Percentiles rank a stretch among this genome's conserved stretches.
Evolutionary conservation across 2,113 vertebrate genomes (phyloP).

Genomic region (Amia ocellicauda): DNA sequence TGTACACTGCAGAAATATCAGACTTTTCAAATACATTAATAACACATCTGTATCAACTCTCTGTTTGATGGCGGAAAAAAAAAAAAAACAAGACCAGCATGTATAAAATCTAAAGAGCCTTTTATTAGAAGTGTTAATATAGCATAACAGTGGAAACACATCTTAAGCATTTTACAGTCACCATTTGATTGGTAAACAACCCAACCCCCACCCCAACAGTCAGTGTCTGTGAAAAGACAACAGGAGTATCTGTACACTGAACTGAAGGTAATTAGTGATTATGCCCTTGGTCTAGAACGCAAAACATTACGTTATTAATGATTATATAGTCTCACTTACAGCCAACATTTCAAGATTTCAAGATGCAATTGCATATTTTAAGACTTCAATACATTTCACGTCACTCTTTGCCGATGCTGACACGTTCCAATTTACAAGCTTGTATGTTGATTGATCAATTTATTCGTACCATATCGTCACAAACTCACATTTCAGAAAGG

Average conservation of each 20-base stretch:
- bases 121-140: constrained; percentile 37
- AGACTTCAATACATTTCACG: background rate
- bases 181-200: background rate
- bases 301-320: background rate
- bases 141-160: constrained; percentile 11
- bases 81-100: background rate
- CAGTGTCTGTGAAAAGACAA: background rate
- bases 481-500: too few relatives aligned
- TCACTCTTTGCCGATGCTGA: background rate
- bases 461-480: too few relatives aligned
- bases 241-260: background rate
- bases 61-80: too few relatives aligned
- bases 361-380: background rate
- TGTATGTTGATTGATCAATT: too few relatives aligned
- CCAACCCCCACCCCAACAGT: too few relatives aligned
- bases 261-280: too few relatives aligned
- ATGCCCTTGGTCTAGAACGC: background rate
- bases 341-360: background rate
- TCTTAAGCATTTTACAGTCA: constrained; percentile 3
- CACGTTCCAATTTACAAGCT: too few relatives aligned
- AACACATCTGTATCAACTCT: too few relatives aligned
- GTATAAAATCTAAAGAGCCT: background rate
- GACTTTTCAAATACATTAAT: too few relatives aligned
- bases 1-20: too few relatives aligned
- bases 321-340: background rate